phyloP scores from a whole-genome alignment of 2,888 invertebrate genomes.

The Drosophila atripex region DNA sequence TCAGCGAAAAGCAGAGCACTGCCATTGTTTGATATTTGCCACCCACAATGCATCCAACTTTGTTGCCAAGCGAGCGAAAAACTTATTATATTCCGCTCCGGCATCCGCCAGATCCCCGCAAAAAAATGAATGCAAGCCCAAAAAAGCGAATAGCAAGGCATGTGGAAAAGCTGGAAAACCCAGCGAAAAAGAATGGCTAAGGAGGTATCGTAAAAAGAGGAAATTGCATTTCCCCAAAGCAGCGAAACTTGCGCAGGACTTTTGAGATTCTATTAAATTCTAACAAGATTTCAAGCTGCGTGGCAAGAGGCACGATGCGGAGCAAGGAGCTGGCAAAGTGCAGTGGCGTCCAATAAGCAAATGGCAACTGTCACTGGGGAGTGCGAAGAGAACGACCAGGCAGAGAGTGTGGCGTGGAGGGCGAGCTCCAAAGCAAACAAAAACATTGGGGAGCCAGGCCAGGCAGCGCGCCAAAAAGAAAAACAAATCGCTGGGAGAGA shows the following conservation, averaged over 20 bases:
- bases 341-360: constrained; percentile 70
- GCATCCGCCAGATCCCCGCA: constrained; percentile 1
- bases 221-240: constrained; percentile 78
- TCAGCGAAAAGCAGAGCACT: constrained; percentile 61
- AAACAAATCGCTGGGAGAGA: constrained; percentile 26
- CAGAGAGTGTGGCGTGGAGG: constrained; percentile 27
- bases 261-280: constrained; percentile 78
- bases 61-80: constrained; percentile 66
- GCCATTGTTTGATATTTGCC: constrained; percentile 50
- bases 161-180: constrained; percentile 56
- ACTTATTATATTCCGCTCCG: constrained; percentile 64
- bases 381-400: constrained; percentile 12
- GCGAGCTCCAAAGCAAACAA: constrained; percentile 49
- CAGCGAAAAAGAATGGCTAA: constrained; percentile 62
- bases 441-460: constrained; percentile 29
- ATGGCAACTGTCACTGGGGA: constrained; percentile 51
- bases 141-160: constrained; percentile 18
- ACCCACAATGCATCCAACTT: constrained; percentile 62
- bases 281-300: constrained; percentile 79
- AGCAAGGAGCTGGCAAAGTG: constrained; percentile 16
- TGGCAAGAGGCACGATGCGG: constrained; percentile 8
- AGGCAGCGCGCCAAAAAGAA: constrained; percentile 37
- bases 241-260: constrained; percentile 76
- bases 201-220: constrained; percentile 70
- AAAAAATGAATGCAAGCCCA: constrained; percentile 40